Conservation (phyloP, 1,140 invertebrate species). For the Drosophila suzukii region DNA sequence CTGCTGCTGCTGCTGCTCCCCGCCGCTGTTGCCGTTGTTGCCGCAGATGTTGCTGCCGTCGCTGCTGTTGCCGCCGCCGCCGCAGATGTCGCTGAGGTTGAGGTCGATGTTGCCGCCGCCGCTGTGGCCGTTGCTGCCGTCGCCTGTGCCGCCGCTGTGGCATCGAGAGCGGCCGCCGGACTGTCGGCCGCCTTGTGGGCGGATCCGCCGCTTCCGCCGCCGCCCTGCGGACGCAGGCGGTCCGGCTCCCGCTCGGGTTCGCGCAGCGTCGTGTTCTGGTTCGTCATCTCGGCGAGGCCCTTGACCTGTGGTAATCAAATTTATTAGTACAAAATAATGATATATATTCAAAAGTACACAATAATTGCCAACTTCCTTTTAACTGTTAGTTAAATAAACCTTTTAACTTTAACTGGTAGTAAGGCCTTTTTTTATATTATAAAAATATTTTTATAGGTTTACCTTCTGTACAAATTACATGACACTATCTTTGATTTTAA, state of each 20-base stretch:
- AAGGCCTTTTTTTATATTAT: too few species aligned
- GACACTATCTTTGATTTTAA: too few species aligned
- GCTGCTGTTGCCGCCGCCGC: constrained; percentile 33
- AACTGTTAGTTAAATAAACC: too few species aligned
- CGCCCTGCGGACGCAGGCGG: constrained; percentile 79
- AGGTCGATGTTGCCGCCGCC: constrained; percentile 41
- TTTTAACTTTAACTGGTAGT: too few species aligned
- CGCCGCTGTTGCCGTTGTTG: constrained; percentile 30
- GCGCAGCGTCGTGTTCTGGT: constrained; percentile 87
- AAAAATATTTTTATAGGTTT: too few species aligned
- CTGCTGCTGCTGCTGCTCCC: constrained; percentile 1
- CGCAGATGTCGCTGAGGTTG: constrained; percentile 38
- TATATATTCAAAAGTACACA: too few species aligned
- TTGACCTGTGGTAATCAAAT: constrained; percentile 87
- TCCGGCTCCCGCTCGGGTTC: constrained; percentile 84
- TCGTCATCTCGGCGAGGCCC: constrained; percentile 96
- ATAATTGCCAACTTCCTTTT: too few species aligned
- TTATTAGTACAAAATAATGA: not conserved
- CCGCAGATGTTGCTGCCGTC: constrained; percentile 30
- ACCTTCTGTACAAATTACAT: too few species aligned
- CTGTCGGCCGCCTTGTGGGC: constrained; percentile 60
- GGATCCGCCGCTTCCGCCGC: constrained; percentile 52
- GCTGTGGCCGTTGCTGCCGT: constrained; percentile 39
- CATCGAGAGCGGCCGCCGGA: constrained; percentile 56
- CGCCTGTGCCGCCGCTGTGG: constrained; percentile 38